Percentiles rank a stretch among this genome's conserved stretches.
Evolutionary conservation across 2,888 invertebrate genomes (phyloP).

Genomic region (Masnerella sp.): DNA sequence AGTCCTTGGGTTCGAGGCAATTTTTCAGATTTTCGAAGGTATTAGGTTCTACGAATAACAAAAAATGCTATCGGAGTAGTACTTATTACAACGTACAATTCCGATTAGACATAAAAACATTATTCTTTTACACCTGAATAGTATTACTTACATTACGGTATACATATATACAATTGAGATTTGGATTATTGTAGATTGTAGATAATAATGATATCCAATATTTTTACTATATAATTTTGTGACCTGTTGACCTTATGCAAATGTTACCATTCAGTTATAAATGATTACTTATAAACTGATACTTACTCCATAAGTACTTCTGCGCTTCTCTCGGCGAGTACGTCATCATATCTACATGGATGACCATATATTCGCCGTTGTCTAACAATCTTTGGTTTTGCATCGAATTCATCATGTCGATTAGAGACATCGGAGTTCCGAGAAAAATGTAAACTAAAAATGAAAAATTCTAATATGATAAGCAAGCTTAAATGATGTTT

Average conservation of each 20-base stretch:
- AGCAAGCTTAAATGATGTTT: too few relatives aligned
- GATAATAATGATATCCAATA: too few relatives aligned
- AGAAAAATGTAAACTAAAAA: conserved; percentile 94
- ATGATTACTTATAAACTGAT: too few relatives aligned
- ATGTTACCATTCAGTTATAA: too few relatives aligned
- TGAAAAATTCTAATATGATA: too few relatives aligned
- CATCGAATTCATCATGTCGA: conserved; percentile 95
- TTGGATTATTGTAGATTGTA: too few relatives aligned
- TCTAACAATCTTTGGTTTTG: conserved; percentile 91
- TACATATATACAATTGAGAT: too few relatives aligned
- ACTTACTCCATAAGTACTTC: conserved; percentile 90
- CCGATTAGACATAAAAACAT: conserved; percentile 11
- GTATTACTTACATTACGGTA: too few relatives aligned
- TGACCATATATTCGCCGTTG: conserved; percentile 96
- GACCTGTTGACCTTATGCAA: too few relatives aligned
- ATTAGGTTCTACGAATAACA: conserved; percentile 55
- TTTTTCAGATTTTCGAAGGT: conserved; percentile 79
- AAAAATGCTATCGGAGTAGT: conserved; percentile 58
- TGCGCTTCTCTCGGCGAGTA: conserved; percentile 86
- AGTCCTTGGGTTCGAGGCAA: conserved; percentile 82
- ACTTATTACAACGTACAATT: conserved; percentile 57
- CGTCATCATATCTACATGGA: conserved; percentile 95
- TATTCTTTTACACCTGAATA: too few relatives aligned
- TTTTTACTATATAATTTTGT: too few relatives aligned
- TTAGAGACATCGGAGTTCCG: conserved; percentile 89